Percentiles rank a stretch among this genome's conserved stretches.
These are phyloP conservation scores for Lepisosteus osseus DNA, from an alignment of 2,113 vertebrate genomes.

Conservation along the genomic window DNA sequence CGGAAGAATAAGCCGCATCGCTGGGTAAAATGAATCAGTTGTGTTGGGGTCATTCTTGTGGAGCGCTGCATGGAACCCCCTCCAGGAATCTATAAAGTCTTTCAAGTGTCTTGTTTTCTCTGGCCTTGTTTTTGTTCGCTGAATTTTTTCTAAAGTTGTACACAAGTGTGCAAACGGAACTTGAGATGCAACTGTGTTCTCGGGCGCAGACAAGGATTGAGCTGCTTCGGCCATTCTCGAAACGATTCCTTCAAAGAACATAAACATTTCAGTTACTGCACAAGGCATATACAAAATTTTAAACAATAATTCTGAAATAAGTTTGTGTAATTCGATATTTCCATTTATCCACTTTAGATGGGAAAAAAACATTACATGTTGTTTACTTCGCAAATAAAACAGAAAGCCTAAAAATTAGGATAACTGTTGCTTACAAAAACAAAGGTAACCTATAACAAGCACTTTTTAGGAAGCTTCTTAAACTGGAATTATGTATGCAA, in stretches of 20 bases:
- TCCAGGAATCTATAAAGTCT: constrained; percentile 89
- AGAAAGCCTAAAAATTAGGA: too few species aligned
- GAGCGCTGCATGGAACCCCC: constrained; percentile 83
- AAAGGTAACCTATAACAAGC: too few species aligned
- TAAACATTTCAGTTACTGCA: background rate
- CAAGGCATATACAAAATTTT: too few species aligned
- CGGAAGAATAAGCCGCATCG: constrained; percentile 91
- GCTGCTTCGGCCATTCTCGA: constrained; percentile 52
- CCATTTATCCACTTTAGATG: too few species aligned
- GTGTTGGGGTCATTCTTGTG: constrained; percentile 76
- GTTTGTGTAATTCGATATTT: too few species aligned
- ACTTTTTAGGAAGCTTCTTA: too few species aligned
- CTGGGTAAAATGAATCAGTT: constrained; percentile 90
- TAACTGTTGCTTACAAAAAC: too few species aligned
- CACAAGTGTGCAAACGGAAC: constrained; percentile 91
- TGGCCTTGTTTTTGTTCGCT: constrained; percentile 74
- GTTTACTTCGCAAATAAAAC: too few species aligned
- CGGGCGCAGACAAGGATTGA: constrained; percentile 27
- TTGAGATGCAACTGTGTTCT: constrained; percentile 72
- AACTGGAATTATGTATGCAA: too few species aligned
- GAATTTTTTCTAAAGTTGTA: constrained; percentile 83
- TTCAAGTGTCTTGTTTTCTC: constrained; percentile 80
- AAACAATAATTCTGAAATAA: too few species aligned
- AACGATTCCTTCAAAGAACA: constrained; percentile 1
- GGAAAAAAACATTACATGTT: too few species aligned